A percentile compares a stretch with the other conserved stretches of the same genome.
Evolutionary conservation across 53 echinoderm and acorn worm genomes (phyloP).

Genomic region (Holothuria scabra): DNA sequence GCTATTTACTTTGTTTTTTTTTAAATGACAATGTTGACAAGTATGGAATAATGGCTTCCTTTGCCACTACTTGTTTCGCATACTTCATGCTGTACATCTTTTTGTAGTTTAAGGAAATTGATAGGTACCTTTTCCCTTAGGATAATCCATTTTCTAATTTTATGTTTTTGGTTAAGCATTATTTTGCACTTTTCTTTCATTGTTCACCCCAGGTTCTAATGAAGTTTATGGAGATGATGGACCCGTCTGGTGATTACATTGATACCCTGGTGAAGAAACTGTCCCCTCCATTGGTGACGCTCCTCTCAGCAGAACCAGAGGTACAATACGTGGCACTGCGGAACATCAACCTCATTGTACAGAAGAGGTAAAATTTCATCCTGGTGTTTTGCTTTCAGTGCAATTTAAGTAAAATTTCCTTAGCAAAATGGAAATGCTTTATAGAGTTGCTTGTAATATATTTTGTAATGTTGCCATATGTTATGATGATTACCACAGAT

Average conservation of each 20-base stretch:
- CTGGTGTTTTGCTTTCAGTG: neutral
- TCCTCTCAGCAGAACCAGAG: conserved; percentile 96
- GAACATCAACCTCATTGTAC: conserved; percentile 97
- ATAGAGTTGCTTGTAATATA: no score
- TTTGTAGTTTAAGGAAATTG: neutral
- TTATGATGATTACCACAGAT: no score
- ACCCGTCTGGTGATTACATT: conserved; percentile 73
- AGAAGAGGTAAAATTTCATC: conserved; percentile 73
- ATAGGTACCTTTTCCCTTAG: no score
- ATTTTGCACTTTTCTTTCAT: no score
- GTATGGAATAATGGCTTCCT: no score
- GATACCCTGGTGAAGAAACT: conserved; percentile 87
- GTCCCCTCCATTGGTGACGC: conserved; percentile 91
- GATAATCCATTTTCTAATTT: no score
- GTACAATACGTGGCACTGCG: conserved; percentile 97
- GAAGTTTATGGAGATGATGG: conserved; percentile 99
- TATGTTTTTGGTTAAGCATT: no score
- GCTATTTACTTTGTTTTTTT: no score
- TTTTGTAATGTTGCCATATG: no score
- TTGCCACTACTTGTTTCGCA: neutral
- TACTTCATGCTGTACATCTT: neutral
- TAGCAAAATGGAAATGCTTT: no score
- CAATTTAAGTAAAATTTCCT: neutral
- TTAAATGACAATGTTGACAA: no score
- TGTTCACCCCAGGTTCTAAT: conserved; percentile 73